Evolutionary conservation across 2,888 invertebrate genomes (phyloP).

Genomic region (Amiota minor): DNA sequence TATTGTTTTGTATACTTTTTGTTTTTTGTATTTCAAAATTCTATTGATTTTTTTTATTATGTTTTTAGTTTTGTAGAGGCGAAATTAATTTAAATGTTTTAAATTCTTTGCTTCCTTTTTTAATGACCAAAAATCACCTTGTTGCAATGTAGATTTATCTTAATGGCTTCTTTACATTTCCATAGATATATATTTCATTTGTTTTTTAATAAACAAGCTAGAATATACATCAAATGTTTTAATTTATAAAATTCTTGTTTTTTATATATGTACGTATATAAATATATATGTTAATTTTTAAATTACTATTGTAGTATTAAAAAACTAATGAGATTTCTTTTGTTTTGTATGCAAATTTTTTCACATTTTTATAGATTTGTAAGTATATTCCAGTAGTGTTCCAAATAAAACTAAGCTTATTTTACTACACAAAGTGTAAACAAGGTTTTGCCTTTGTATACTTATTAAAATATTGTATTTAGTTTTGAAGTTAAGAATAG

Average conservation of each 20-base stretch:
- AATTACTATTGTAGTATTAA: conserved; percentile 20
- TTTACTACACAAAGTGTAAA: too few relatives aligned
- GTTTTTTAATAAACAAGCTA: conserved; percentile 55
- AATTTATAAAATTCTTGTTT: background rate
- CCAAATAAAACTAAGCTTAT: too few relatives aligned
- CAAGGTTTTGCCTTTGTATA: too few relatives aligned
- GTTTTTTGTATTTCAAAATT: conserved; percentile 15
- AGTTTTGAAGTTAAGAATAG: too few relatives aligned
- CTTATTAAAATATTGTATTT: too few relatives aligned
- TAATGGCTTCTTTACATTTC: background rate
- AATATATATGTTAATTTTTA: conserved; percentile 25
- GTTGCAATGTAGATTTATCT: conserved; percentile 3
- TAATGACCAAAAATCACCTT: background rate
- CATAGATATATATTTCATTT: conserved; percentile 34
- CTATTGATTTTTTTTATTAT: conserved; percentile 2
- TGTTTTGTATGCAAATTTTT: background rate
- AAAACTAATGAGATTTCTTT: conserved; percentile 27
- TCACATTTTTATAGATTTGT: background rate
- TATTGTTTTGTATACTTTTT: conserved; percentile 18
- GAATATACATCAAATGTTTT: conserved; percentile 48
- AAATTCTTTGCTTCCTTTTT: background rate
- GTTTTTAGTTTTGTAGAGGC: background rate
- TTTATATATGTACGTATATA: background rate
- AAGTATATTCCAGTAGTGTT: too few relatives aligned
- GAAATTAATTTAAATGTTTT: conserved; percentile 11